Base-by-base conservation (phyloP, 2,888 invertebrate species). In the Diogma glabrata region DNA sequence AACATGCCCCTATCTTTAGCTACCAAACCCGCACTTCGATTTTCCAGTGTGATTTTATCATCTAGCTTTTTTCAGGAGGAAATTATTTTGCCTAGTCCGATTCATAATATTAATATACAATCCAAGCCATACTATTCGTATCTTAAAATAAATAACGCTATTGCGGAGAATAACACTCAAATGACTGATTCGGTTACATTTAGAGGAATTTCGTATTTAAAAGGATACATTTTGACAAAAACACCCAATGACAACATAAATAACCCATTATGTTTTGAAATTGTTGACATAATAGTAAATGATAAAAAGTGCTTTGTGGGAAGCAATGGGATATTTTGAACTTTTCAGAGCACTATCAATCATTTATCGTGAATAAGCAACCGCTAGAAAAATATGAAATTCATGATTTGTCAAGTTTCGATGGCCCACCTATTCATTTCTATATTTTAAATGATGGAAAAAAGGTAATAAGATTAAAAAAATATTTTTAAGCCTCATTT, bases 1-100 rank as follows among this genome's bases (percentile, higher is more conserved):
- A 55, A 56, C 30, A 51, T 54, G 46, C 36, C 54, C 14, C 47
- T 55, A 49, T 46, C 53, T 9, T 36, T 56, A 28, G 23, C 52
- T 20, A 55, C 53, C 10, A 56, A 56, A 54, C 28, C 55, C 47
- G 46, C 53, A 10, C 45, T 55, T 8, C 14, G 36, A 36, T 36
- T 36, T 9, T 36, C 36, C 16, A 14, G n/a, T n/a, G n/a, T n/a
- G n/a, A n/a, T n/a, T n/a, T n/a, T n/a, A n/a, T n/a, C n/a, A n/a
- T n/a, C n/a, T n/a, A n/a, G n/a, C n/a, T n/a, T n/a, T n/a, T n/a
- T n/a, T n/a, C n/a, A n/a, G n/a, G n/a, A n/a, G n/a, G n/a, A n/a
- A n/a, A n/a, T n/a, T n/a, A n/a, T n/a, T n/a, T n/a, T n/a, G n/a
- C n/a, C n/a, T n/a, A n/a, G n/a, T n/a, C n/a, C n/a, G n/a, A n/a